Evolutionary conservation across 2,797 vertebrate species (phyloP), one percentile per base, ranked within the genome.

Genomic region (Hipposideros larvatus): DNA sequence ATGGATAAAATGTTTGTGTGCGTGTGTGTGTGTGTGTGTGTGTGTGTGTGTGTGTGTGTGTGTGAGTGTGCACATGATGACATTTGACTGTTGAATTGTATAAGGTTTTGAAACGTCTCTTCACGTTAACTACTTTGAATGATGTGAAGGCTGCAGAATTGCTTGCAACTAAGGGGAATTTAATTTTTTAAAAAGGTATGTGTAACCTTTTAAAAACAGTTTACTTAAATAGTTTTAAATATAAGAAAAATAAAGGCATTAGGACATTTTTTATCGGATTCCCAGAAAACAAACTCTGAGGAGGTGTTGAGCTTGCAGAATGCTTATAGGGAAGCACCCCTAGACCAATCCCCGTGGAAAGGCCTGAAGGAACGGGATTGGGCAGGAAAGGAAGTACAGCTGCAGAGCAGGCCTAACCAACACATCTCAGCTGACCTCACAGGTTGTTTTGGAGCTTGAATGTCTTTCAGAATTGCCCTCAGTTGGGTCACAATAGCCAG

Each of bases 21-120:
- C 96, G 15, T 43, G 19, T 85, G 14, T 51, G 18, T 18, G 24
- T 51, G 73, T 93, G 71, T 97, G 15, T 89, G 94, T 59, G 73
- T 65, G 61, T 34, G 63, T 34, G 66, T 43, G 19, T 85, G 14
- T 51, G 18, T 14, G 19, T 51, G 73, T 93, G 71, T 97, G 15
- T 89, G 94, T 59, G 73, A 61, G 61, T 34, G 63, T 55, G n/a
- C 15, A 26, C 48, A 78, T 92, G 59, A 63, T 19, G 11, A 71
- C 51, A 83, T 83, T 66, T 86, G 28, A 85, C 59, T 11, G 53
- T 24, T 85, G 26, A 61, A n/a, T 92, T 93, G 66, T 55, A 70
- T 37, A 57, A 0, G 5, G 3, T 34, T 68, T 77, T 48, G 11
- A 66, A 84, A 61, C 3, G 7, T 66, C 48, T 65, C 3, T 92